Base-by-base conservation (phyloP, 2,113 vertebrate genomes). In the Dendropsophus ebraccatus region DNA sequence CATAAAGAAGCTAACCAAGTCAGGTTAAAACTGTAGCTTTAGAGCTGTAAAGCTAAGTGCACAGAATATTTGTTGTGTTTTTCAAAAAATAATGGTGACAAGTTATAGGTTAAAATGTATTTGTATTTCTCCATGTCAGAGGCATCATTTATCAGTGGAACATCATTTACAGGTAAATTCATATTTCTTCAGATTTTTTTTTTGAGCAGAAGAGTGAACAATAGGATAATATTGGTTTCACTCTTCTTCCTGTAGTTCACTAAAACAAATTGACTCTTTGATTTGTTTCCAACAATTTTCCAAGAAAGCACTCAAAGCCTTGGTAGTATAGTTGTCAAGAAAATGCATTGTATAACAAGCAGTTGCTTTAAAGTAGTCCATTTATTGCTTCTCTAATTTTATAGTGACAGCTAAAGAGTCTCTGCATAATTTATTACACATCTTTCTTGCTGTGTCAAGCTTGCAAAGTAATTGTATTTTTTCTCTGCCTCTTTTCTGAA, bases 371-470 rank as follows among this genome's bases (percentile, higher is more conserved):
- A 83, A 72, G 50, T 83, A 83, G 52, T 56, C 69, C 35, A 52
- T 74, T 74, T 74, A 74, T 83, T 74, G 50, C 67, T 47, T 30
- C 82, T 83, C 69, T 74, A 83, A 83, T 74, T 74, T 83, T 74
- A 83, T 74, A 54, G 82, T 83, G 82, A 83, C 69, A 74, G 69
- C 69, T 83, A 83, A 83, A 83, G 69, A 83, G 82, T 74, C 32
- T 52, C 52, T 73, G 82, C 69, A 83, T 83, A 58, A 83, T 83
- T 74, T 74, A 83, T 60, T 45, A 56, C 32, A 60, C 82, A 83
- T 83, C 47, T 82, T 69, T 83, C 82, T 83, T 83, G 81, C 81
- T 73, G 69, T 74, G 82, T 74, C 69, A 83, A 83, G 23, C 47
- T 74, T 32, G 72, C 47, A 83, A 83, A 74, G 69, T 74, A 74